Base-by-base conservation (phyloP, 2,888 invertebrate species). In the Itoplectis maculator region DNA sequence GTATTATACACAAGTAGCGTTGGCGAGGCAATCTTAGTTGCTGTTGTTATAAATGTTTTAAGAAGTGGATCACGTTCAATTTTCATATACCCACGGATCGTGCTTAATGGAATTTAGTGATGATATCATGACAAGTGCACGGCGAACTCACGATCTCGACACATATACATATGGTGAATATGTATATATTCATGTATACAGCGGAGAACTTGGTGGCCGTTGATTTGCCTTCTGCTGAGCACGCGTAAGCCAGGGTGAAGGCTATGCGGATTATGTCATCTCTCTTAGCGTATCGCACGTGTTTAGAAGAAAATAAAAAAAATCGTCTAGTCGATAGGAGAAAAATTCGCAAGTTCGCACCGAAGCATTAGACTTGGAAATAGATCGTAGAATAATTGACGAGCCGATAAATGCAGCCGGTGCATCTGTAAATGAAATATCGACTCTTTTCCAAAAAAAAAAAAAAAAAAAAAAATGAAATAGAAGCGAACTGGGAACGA, bases 81-180 rank as follows among this genome's bases (percentile, higher is more conserved):
- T 79, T 82, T 59, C 59, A 59, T 35, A 49, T 82, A 49, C 65
- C 74, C 65, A 82, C 65, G 65, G n/a, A 51, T 82, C 45, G 59
- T 66, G n/a, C 29, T 78, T 79, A 73, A 88, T 84, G 86, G 88
- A 88, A 90, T 89, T 88, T 86, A 85, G 85, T 83, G 90, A 90
- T 91, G 91, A 91, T 89, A 90, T 91, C 91, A 91, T 84, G 81
- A 77, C 84, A 81, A 88, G 86, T 86, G 87, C 85, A 85, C 84
- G 87, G 85, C 85, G 84, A 88, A 83, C 87, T 54, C 86, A 87
- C 87, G 82, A 54, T 74, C 40, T 45, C 83, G 61, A 79, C 40
- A 78, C 82, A 81, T 29, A 65, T 63, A 47, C 65, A 61, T 29
- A 29, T 23, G 45, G 11, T 20, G 49, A 51, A 35, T n/a, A 35